A percentile compares a stretch with the other conserved stretches of the same genome.
These are phyloP conservation scores for Campoletis sonorensis DNA, from an alignment of 1,140 invertebrate species.

Conservation along the genomic window DNA sequence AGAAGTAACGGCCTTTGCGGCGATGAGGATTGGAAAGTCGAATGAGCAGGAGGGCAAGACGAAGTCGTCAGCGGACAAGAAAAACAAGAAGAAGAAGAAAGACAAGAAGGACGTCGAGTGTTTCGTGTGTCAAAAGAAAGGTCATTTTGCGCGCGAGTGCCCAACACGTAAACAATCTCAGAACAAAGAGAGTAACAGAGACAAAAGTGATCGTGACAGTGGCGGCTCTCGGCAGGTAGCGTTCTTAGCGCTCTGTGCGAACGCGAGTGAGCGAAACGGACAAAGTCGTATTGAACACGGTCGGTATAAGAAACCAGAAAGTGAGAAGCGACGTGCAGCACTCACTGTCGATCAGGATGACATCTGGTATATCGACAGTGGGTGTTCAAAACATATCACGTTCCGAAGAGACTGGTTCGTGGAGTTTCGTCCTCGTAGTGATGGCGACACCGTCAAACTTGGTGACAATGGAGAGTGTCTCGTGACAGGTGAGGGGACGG, in stretches of 20 bases:
- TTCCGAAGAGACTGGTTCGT: constrained; percentile 52
- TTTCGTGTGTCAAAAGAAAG: not conserved
- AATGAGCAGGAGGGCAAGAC: too few species aligned
- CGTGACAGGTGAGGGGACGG: constrained; percentile 23
- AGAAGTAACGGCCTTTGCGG: too few species aligned
- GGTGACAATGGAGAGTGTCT: constrained; percentile 15
- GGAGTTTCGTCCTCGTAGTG: not conserved
- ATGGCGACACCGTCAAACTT: not conserved
- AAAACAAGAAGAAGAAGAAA: constrained; percentile 8
- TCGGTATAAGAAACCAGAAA: not conserved
- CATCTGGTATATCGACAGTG: constrained; percentile 50
- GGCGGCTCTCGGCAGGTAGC: not conserved
- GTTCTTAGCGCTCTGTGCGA: not conserved
- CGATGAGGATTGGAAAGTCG: too few species aligned
- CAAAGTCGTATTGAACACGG: not conserved
- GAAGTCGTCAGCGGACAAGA: too few species aligned
- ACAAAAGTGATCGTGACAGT: not conserved
- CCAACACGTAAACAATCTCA: not conserved
- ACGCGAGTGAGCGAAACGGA: not conserved
- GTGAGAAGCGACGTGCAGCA: not conserved
- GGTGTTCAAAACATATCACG: constrained; percentile 50
- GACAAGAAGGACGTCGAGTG: constrained; percentile 26
- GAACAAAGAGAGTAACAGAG: too few species aligned
- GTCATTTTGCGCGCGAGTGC: constrained; percentile 32
- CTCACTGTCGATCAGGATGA: constrained; percentile 40